These are phyloP conservation scores for Myripristis jacobus DNA, from an alignment of 2,797 vertebrate species.

Conservation along the genomic window DNA sequence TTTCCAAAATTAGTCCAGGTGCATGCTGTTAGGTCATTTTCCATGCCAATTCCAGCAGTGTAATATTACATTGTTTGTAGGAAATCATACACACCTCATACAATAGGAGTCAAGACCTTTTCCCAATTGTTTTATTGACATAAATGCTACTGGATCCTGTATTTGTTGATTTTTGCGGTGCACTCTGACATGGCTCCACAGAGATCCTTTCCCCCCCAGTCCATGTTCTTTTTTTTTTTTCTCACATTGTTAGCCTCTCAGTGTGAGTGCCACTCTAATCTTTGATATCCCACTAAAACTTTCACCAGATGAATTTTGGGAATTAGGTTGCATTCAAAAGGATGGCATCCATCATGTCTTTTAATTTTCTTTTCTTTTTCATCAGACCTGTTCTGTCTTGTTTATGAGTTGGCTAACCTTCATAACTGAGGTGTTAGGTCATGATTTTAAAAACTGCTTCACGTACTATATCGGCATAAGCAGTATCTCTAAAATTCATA, in stretches of 20 bases:
- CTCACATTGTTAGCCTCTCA: neutral
- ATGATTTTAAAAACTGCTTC: slow-evolving; percentile 16
- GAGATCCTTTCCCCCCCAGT: neutral
- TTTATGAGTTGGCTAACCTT: slow-evolving; percentile 39
- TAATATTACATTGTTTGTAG: too few relatives aligned
- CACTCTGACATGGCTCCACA: neutral
- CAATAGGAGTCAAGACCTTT: too few relatives aligned
- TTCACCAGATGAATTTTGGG: too few relatives aligned
- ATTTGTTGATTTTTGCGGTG: too few relatives aligned
- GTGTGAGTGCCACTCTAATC: neutral
- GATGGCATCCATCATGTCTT: neutral
- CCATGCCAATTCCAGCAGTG: too few relatives aligned
- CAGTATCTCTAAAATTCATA: slow-evolving; percentile 26
- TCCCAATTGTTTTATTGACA: too few relatives aligned
- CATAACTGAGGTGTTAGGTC: slow-evolving; percentile 53
- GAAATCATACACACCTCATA: too few relatives aligned
- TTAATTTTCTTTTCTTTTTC: slow-evolving; percentile 25
- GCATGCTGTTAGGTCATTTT: too few relatives aligned
- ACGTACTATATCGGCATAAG: slow-evolving; percentile 4
- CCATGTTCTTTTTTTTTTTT: neutral
- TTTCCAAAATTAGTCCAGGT: too few relatives aligned
- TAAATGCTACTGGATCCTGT: too few relatives aligned
- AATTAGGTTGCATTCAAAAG: neutral
- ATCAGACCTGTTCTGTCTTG: slow-evolving; percentile 66
- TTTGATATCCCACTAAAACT: neutral